phyloP scores from a whole-genome alignment of 2,113 vertebrate species.

The Callionymus lyra region DNA sequence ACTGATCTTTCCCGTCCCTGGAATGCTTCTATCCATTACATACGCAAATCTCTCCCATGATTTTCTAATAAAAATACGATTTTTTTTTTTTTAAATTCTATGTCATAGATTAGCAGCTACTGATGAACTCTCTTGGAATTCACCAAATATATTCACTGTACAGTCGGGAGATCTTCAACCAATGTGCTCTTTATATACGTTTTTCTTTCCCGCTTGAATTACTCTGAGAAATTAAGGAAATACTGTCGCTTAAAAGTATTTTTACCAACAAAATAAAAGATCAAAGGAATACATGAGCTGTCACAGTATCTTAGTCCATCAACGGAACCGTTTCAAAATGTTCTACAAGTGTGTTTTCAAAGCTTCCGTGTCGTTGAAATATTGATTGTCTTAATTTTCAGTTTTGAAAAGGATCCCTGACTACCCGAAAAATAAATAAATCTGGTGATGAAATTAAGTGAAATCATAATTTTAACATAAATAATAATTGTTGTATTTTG shows the following conservation, averaged over 20 bases:
- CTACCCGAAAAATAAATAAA: too few relatives aligned
- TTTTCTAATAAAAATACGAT: constrained; percentile 18
- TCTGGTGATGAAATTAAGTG: too few relatives aligned
- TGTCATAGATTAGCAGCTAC: constrained; percentile 26
- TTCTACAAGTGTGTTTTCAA: too few relatives aligned
- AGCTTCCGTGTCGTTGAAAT: constrained; percentile 34
- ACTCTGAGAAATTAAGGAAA: too few relatives aligned
- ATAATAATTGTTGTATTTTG: too few relatives aligned
- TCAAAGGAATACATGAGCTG: background rate
- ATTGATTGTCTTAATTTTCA: constrained; percentile 59
- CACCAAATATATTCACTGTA: constrained; percentile 30
- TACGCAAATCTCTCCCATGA: too few relatives aligned
- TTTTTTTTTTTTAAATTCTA: constrained; percentile 4
- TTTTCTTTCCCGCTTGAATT: too few relatives aligned
- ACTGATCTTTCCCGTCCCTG: constrained; percentile 42
- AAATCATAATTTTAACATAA: too few relatives aligned
- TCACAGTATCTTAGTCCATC: constrained; percentile 57
- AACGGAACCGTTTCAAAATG: too few relatives aligned
- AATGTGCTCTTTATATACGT: constrained; percentile 41
- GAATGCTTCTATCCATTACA: constrained; percentile 21
- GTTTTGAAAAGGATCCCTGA: constrained; percentile 45
- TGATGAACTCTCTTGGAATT: constrained; percentile 16
- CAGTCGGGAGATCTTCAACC: constrained; percentile 17
- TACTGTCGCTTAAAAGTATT: too few relatives aligned
- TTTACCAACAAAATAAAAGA: too few relatives aligned